Base-by-base conservation (phyloP, 2,113 vertebrate genomes). In the Arenaria interpres region DNA sequence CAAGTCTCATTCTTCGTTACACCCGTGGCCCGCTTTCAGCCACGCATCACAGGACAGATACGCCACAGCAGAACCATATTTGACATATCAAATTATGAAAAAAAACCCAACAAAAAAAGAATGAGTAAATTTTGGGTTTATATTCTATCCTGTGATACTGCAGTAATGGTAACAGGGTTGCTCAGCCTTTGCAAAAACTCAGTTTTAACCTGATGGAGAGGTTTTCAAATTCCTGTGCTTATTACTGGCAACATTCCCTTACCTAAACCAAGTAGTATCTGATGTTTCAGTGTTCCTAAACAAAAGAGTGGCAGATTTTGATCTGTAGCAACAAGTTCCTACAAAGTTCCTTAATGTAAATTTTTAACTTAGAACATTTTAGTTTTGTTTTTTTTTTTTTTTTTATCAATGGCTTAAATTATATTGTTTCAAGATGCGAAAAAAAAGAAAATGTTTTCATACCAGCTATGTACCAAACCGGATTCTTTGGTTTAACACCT, bases 401-500 rank as follows among this genome's bases (percentile, higher is more conserved):
- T 94, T 79, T 89, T 76, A 88, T 41, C 30, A 53, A 53, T 23
- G 21, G 0, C 21, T 76, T 68, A 64, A 75, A 48, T 43, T 69
- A 7, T 22, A 77, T 63, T 62, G 11, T 32, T 75, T 75, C 15
- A 76, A 57, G 46, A 35, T 51, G 32, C 33, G n/a, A 69, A 78
- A 60, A 30, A 33, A 90, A 90, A 89, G 22, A 75, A 39, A 82
- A n/a, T 48, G n/a, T 45, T 51, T 81, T 97, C 99, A 98, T 98
- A 99, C 99, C 98, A 62, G 98, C 94, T 12, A 97, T 98, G 97
- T 99, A 99, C 99, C 99, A 99, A 28, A 97, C 92, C 8, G 99
- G 99, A 91, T 97, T 98, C 54, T 96, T 98, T 88, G 99, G 98
- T 95, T 97, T 97, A 85, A 98, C 96, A 97, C 99, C 99, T 99